Evolutionary conservation across 2,113 vertebrate genomes (phyloP), one percentile per base, ranked within the genome.

Genomic region (Oncorhynchus kisutch): DNA sequence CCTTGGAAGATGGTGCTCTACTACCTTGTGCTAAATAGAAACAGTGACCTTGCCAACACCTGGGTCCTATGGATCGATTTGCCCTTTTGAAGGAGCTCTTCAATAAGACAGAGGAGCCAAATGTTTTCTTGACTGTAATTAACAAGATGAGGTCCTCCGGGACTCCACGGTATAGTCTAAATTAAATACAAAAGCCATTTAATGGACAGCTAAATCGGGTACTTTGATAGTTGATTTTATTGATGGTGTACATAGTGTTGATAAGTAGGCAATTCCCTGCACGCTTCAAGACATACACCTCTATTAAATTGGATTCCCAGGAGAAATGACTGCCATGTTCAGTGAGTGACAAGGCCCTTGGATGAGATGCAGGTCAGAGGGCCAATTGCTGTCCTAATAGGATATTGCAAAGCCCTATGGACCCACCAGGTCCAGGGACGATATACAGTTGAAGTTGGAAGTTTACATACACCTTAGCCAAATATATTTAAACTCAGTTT

Each of bases 311-410:
- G 0, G 5, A 6, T 49, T 79, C 79, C 54, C 65, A n/a, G 29
- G 67, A 71, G 65, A 67, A 67, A 13, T 14, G 73, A 70, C 13
- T n/a, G 62, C 31, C 51, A 27, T 9, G 4, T 27, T 60, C 57
- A 78, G 57, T 60, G 65, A 78, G 57, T 67, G 60, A 81, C 70
- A 66, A 67, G 27, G 49, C 2, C 60, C 34, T 25, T 54, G n/a
- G 2, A 71, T 25, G n/a, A 5, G 16, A 62, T 62, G 24, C 59
- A 62, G n/a, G 59, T 62, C 54, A 57, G 20, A 57, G 51, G 20
- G n/a, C 7, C 59, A 24, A 62, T 62, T 71, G 48, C 54, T 18
- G 70, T 71, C 39, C 45, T 24, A 70, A 70, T 70, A 29, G n/a
- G 14, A 2, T 29, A 48, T 48, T 16, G 18, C 6, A 48, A 20